Percentiles rank a stretch among this genome's conserved stretches.
phyloP scores from a whole-genome alignment of 1,140 invertebrate genomes.

The Mactra quadrangularis region DNA sequence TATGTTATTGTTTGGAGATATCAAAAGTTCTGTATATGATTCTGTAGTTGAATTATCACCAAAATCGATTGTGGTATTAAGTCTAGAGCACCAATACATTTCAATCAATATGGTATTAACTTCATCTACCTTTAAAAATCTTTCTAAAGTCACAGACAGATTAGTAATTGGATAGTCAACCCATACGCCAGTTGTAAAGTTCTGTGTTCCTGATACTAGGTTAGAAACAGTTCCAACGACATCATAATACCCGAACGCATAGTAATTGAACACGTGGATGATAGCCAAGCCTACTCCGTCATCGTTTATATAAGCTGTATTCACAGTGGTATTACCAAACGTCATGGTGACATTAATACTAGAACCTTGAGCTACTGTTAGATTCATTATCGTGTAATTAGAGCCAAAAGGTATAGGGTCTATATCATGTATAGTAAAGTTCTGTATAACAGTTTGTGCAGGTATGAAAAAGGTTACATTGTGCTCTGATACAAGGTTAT shows the following conservation, averaged over 20 bases:
- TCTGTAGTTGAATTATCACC: constrained; percentile 38
- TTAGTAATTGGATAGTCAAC: constrained; percentile 65
- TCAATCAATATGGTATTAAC: constrained; percentile 49
- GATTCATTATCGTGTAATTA: constrained; percentile 12
- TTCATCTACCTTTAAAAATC: constrained; percentile 62
- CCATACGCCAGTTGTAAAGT: constrained; percentile 58
- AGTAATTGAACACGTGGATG: constrained; percentile 43
- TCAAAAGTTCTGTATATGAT: constrained; percentile 33
- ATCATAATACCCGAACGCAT: constrained; percentile 40
- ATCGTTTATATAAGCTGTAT: constrained; percentile 32
- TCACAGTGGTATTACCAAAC: constrained; percentile 52
- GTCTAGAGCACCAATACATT: constrained; percentile 64
- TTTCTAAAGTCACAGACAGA: constrained; percentile 46
- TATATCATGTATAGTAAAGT: constrained; percentile 52
- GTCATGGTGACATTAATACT: constrained; percentile 38
- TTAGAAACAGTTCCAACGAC: constrained; percentile 58
- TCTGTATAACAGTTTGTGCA: constrained; percentile 51
- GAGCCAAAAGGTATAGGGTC: constrained; percentile 57
- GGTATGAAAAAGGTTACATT: constrained; percentile 20
- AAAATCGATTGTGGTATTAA: constrained; percentile 52
- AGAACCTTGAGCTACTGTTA: constrained; percentile 40
- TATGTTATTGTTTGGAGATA: constrained; percentile 39
- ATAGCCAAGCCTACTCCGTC: constrained; percentile 47
- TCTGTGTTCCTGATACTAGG: constrained; percentile 41
- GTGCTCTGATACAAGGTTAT: constrained; percentile 49